Percentiles rank a stretch among this genome's conserved stretches.
Evolutionary conservation across 2,113 vertebrate genomes (phyloP).

Genomic region (Gymnobelideus leadbeateri): DNA sequence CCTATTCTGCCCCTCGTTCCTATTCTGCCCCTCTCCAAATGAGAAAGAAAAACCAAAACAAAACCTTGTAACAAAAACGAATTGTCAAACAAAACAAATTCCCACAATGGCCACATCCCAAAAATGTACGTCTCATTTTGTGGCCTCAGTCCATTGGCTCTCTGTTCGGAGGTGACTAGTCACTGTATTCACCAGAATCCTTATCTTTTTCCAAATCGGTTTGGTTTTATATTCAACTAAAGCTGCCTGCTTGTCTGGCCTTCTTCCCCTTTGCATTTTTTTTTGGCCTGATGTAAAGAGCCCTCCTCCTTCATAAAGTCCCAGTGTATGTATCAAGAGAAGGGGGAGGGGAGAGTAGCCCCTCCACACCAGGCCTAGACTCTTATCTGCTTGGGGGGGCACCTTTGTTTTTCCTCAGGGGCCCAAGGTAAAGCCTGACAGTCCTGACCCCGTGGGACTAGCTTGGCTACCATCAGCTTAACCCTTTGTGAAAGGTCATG

Average conservation of each 20-base stretch:
- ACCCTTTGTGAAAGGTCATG: background rate
- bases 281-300: background rate
- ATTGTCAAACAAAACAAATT: background rate
- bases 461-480: background rate
- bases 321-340: background rate
- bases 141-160: background rate
- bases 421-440: background rate
- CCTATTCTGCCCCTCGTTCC: background rate
- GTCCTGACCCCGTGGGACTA: background rate
- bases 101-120: background rate
- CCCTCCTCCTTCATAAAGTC: background rate
- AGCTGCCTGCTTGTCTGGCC: background rate
- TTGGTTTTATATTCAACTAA: background rate
- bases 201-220: background rate
- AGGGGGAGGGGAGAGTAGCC: background rate
- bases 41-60: background rate
- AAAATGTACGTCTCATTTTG: background rate
- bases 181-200: background rate
- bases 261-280: background rate
- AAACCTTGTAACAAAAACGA: background rate
- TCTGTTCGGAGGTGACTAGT: background rate
- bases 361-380: background rate
- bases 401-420: background rate
- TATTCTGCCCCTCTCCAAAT: background rate
- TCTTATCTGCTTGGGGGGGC: background rate